Evolutionary conservation across 1,140 invertebrate genomes (phyloP), one percentile per base, ranked within the genome.

Genomic region (Drosophila sechellia): DNA sequence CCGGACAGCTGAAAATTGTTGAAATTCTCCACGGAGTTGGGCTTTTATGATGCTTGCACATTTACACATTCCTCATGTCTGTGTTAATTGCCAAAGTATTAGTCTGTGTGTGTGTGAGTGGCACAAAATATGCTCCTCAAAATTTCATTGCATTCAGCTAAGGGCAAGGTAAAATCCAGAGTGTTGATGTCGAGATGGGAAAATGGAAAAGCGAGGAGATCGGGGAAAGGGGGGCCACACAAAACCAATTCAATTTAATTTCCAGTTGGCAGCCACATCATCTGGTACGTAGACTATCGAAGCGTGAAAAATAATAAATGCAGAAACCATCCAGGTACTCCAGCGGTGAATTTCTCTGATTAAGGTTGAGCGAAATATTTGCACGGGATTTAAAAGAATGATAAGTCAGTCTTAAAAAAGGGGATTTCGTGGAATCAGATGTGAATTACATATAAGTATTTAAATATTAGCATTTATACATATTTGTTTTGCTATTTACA

Each of bases 241-340:
- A 43, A 42, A 87, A 79, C 63, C 79, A 83, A 87, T 81, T 81
- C 66, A 55, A 81, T 79, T 81, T 79, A 65, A 86, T 77, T 85
- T 66, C 42, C 34, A 77, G 73, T 85, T 84, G 65, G 76, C 76
- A 79, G 76, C 75, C 45, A 55, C 49, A 65, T 68, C 55, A 37
- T 56, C 27, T 54, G 22, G 60, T 37, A 54, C 42, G 49, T 40
- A 12, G 27, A 43, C 46, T 56, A 80, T 72, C 81, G 50, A 43
- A 57, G 22, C 31, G n/a, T 40, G 78, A 72, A 86, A 70, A 70
- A 70, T 68, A 68, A 48, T 69, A 69, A 85, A 77, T 73, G 31
- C 8, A 8, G 31, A 78, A 65, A 56, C n/a, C 6, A 37, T 59
- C 31, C 25, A 49, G 63, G 45, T 64, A 34, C 76, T 60, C 37